Evolutionary conservation across 2,888 invertebrate genomes (phyloP), one percentile per base, ranked within the genome.

Genomic region (Epinotia brunnichana): DNA sequence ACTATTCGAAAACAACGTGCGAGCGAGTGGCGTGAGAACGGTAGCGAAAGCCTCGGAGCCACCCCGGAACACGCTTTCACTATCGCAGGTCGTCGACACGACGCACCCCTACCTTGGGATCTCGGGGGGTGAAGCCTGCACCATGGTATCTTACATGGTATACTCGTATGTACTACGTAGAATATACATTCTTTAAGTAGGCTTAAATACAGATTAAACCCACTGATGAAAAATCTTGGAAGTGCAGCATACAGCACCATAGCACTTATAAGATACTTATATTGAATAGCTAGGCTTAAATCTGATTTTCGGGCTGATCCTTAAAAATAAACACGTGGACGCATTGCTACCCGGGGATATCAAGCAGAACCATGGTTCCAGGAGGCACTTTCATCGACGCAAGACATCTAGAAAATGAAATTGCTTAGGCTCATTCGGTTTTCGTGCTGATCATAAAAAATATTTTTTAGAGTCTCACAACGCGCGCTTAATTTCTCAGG

Each of bases 11-110:
- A 88, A 87, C 87, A 87, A 87, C 78, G 85, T 84, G 83, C 81
- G 79, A 80, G 84, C 85, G 91, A 83, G 84, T 86, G 85, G 85
- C 85, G 92, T 92, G 93, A 91, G 89, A 87, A 86, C 85, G 88
- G 90, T 85, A 91, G 93, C 91, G 90, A 91, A 93, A 90, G 93
- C 89, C 90, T 81, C 82, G 35, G 35, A 78, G 84, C 88, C 90
- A 85, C 90, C 91, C 90, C 91, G 90, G 91, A 91, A 91, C 88
- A 85, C 83, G 90, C 90, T 90, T 91, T 90, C 91, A 91, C 92
- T 92, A 90, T 90, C 91, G 85, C 88, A 83, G 90, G 92, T 92
- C 92, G 90, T 84, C 91, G 92, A 91, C 92, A 89, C 86, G 87
- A 87, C 79, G 80, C 85, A 84, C 90, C 92, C 90, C 85, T 90